Conservation (phyloP, 53 echinoderm and acorn worm genomes). For the Zoroaster sp. region DNA sequence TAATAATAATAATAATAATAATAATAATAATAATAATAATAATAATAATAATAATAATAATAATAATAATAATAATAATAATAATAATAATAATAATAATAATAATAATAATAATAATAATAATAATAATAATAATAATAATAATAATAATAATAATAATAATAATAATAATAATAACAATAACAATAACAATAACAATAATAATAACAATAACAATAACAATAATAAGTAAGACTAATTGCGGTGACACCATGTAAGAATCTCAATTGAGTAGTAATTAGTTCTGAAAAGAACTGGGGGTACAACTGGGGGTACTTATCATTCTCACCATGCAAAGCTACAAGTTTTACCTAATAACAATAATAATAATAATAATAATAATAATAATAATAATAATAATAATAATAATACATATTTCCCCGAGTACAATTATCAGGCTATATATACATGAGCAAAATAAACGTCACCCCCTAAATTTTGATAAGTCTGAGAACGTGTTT, state of each 20-base stretch:
- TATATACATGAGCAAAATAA: no score
- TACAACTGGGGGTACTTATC: no score
- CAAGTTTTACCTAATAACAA: no score
- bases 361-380: no score
- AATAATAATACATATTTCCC: background rate
- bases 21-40: background rate
- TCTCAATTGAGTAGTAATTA: no score
- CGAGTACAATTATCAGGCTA: background rate
- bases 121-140: background rate
- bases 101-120: background rate
- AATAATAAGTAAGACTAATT: no score
- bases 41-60: background rate
- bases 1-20: background rate
- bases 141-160: background rate
- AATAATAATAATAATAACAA: background rate
- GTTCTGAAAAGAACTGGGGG: no score
- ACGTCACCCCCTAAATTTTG: no score
- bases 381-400: no score
- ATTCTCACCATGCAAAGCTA: no score
- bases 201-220: background rate
- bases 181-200: background rate
- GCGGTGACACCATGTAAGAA: no score
- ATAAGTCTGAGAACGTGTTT: no score
- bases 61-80: background rate
- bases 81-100: background rate